Percentiles rank a stretch among this genome's conserved stretches.
These are phyloP conservation scores for Oxyura jamaicensis DNA, from an alignment of 2,113 vertebrate genomes.

Conservation along the genomic window DNA sequence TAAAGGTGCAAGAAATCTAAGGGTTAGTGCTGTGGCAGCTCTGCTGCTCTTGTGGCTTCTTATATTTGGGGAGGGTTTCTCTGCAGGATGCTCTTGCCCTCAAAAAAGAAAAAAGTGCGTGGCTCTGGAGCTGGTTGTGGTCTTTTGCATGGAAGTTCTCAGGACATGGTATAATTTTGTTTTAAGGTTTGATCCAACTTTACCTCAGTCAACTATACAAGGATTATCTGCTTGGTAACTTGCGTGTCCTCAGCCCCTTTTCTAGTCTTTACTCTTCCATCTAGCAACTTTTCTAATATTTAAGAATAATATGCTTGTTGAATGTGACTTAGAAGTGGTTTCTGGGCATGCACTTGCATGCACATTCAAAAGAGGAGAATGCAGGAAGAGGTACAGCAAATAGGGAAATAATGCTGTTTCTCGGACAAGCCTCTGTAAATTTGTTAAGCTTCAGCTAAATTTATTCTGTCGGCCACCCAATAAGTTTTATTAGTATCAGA, in stretches of 20 bases:
- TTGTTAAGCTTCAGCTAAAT: slow-evolving; percentile 27
- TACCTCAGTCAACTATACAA: fast-evolving
- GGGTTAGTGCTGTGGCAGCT: not conserved
- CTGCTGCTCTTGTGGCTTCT: not conserved
- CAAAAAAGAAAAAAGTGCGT: not conserved
- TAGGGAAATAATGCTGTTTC: not conserved
- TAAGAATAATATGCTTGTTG: not conserved
- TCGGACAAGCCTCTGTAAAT: not conserved
- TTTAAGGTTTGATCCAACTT: not conserved
- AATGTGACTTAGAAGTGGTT: not conserved
- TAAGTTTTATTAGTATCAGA: slow-evolving; percentile 64
- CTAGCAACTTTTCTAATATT: not conserved
- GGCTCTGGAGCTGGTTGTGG: not conserved
- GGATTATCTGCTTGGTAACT: not conserved
- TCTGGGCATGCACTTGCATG: not conserved
- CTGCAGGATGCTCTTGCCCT: not conserved
- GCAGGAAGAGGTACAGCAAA: slow-evolving; percentile 29
- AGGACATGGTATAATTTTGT: not conserved
- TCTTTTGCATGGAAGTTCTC: not conserved
- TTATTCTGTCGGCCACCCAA: slow-evolving; percentile 21
- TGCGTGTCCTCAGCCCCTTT: not conserved
- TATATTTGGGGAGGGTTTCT: not conserved
- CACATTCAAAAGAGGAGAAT: not conserved
- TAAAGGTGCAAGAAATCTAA: not conserved
- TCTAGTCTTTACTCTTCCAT: not conserved